Conservation (phyloP, 2,797 vertebrate species). For the Uromys caudimaculatus region DNA sequence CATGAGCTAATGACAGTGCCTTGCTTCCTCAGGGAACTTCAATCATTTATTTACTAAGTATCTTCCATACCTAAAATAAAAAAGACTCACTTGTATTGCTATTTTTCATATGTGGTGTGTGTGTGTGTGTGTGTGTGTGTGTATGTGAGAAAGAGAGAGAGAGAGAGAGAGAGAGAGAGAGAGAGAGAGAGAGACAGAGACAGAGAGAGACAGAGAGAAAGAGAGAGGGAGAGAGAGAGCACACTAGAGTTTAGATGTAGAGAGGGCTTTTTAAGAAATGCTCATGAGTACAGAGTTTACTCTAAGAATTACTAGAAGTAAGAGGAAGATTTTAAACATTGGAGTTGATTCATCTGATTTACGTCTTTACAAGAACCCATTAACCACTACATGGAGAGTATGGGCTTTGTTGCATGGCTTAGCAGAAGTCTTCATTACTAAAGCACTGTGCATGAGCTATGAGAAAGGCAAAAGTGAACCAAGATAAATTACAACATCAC, state of each 20-base stretch:
- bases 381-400: not conserved
- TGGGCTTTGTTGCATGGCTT: not conserved
- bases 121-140: not conserved
- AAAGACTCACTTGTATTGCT: not conserved
- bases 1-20: not conserved
- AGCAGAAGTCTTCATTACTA: not conserved
- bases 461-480: not conserved
- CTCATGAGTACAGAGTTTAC: not conserved
- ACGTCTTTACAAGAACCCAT: not conserved
- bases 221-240: no score
- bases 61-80: not conserved
- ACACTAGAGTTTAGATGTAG: not conserved
- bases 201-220: no score
- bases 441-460: not conserved
- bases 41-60: constrained; percentile 34
- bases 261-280: not conserved
- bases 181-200: no score
- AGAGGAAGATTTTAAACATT: not conserved
- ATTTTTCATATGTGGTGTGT: not conserved
- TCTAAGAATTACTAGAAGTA: not conserved
- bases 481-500: not conserved
- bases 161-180: no score
- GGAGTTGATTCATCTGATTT: not conserved
- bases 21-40: not conserved
- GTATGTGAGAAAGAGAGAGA: not conserved